A percentile compares a stretch with the other conserved stretches of the same genome.
Evolutionary conservation across 2,888 invertebrate species (phyloP).

Genomic region (Augiades crinisus): DNA sequence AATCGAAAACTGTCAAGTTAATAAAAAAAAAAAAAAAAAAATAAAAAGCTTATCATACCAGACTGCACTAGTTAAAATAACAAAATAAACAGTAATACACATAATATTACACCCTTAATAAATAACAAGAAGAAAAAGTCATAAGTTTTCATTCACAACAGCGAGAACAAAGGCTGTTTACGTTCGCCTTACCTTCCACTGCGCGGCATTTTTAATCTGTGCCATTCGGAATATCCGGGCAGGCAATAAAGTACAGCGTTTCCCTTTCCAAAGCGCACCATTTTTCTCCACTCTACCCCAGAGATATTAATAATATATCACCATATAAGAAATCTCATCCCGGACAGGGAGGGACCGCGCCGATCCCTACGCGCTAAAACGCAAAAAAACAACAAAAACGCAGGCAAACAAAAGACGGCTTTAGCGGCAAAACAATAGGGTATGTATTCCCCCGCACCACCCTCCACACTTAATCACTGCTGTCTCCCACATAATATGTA

Average conservation of each 20-base stretch:
- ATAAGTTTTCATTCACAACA: neutral
- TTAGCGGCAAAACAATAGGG: conserved; percentile 35
- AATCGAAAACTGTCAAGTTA: no score
- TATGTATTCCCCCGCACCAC: conserved; percentile 36
- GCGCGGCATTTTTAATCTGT: conserved; percentile 37
- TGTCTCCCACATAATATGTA: conserved; percentile 66
- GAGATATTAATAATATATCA: conserved; percentile 75
- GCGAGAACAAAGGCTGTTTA: conserved; percentile 18
- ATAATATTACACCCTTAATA: neutral
- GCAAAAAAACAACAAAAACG: conserved; percentile 46
- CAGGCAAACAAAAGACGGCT: conserved; percentile 38
- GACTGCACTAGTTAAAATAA: no score
- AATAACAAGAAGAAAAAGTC: neutral
- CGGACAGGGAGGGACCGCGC: conserved; percentile 62
- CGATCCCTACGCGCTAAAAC: conserved; percentile 58
- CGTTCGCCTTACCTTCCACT: conserved; percentile 26
- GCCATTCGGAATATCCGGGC: conserved; percentile 43
- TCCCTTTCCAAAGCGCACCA: conserved; percentile 57
- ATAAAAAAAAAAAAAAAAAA: no score
- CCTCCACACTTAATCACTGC: conserved; percentile 64
- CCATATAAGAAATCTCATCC: conserved; percentile 74
- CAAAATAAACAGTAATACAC: no score
- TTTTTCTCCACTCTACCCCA: conserved; percentile 59
- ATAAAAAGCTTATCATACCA: no score
- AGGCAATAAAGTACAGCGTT: conserved; percentile 53